Base-by-base conservation (phyloP, 2,113 vertebrate species). In the Hippocampus zosterae region DNA sequence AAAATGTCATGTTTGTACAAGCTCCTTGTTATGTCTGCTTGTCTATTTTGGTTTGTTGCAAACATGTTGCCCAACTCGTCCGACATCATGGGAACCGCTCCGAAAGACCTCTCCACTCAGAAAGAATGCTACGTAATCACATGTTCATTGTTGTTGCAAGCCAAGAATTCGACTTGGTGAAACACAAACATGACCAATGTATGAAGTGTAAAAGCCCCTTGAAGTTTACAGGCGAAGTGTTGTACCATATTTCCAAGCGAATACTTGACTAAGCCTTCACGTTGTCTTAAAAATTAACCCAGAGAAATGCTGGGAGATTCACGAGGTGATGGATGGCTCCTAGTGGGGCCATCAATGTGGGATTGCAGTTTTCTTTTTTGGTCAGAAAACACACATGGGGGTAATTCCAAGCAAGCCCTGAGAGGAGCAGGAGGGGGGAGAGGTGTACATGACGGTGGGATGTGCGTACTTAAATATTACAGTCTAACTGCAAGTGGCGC, bases 401-500 rank as follows among this genome's bases (percentile, higher is more conserved):
- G 74, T 69, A 71, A 71, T 79, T 88, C 82, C 81, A 80, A 74
- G 74, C 70, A 69, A 81, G 29, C 29, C 29, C 29, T 33, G 29
- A 33, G 29, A 33, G 29, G 29, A 4, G 0, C 29, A 27, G 25
- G 25, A 27, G 25, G 73, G 59, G 59, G 73, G 75, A 71, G 74
- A 0, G 29, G 29, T 4, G 33, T 6, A 37, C 73, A 62, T 64
- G 69, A 84, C 84, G 88, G 82, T 19, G 46, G 77, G 82, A 79
- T 86, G 82, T 81, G 78, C 78, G 78, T 75, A 75, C 85, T 88
- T 87, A 85, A 81, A 86, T 81, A 87, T 88, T 88, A 89, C 84
- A 84, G 83, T 85, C 88, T 90, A 91, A 91, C 90, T 91, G 90
- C 73, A 18, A 84, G 80, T 76, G 90, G 90, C 88, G 87, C 88